Evolutionary conservation across 2,888 invertebrate species (phyloP), one percentile per base, ranked within the genome.

Genomic region (Thymelicus sylvestris): DNA sequence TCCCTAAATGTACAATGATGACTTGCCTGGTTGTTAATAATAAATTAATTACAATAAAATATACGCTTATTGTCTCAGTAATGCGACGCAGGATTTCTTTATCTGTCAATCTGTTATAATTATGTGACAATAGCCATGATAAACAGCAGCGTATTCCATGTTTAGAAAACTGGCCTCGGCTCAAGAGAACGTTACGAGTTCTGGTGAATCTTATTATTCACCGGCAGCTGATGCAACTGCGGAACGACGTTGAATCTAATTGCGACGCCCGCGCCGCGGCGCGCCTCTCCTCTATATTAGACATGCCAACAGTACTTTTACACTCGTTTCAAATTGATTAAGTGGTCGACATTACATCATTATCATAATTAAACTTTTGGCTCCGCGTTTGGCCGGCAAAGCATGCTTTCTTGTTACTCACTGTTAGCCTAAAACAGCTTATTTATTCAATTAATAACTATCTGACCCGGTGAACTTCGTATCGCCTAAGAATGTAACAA

Each of bases 161-260:
- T 68, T 68, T 68, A 63, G 57, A 68, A 67, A 68, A 68, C 47
- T 47, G 63, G 63, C 63, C 63, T 57, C 68, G 62, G 68, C 57
- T 68, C 41, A 68, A 63, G 63, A 63, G 68, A 68, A 68, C 68
- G 68, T 63, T 57, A 69, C 64, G 64, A 50, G 64, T 69, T 59
- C 64, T 69, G 63, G 69, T 64, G 64, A 64, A 69, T 69, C 69
- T 64, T 64, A 69, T 69, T 64, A 69, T 64, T 59, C 64, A 48
- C 69, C 50, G 57, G 39, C 69, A 39, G 64, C 64, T 64, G 57
- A 50, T 68, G 57, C 57, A 48, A 69, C 47, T 48, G 48, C 59
- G 64, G 24, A 39, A 64, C 59, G 59, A 69, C 68, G 59, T 59
- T 59, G 44, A 64, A 64, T 69, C 64, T 38, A 15, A 64, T 39